Evolutionary conservation across 2,113 vertebrate species (phyloP).

Genomic region (Mormoops blainvillei): DNA sequence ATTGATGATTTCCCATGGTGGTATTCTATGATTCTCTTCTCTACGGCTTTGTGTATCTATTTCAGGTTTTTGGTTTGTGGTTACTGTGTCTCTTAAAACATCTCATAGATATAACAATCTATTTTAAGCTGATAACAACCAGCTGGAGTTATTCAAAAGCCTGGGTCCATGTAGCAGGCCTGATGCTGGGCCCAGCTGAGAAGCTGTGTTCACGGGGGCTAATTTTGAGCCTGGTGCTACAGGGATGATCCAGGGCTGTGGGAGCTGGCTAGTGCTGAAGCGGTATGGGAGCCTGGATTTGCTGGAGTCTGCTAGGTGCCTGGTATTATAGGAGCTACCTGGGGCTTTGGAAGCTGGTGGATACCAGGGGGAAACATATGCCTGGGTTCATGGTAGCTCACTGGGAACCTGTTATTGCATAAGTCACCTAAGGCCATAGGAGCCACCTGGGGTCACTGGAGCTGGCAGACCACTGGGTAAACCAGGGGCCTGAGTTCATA

Average conservation of each 20-base stretch:
- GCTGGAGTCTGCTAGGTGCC: too few relatives aligned
- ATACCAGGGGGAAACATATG: neutral
- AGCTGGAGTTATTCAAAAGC: neutral
- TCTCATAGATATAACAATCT: neutral
- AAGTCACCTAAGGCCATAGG: neutral
- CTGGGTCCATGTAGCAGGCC: rapidly evolving
- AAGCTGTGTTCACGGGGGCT: neutral
- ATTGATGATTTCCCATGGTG: neutral
- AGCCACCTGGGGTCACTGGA: neutral
- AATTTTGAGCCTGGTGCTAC: neutral
- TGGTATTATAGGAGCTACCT: neutral
- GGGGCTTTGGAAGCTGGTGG: neutral
- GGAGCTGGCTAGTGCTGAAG: neutral
- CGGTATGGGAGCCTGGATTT: neutral
- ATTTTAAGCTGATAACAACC: neutral
- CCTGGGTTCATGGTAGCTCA: too few relatives aligned
- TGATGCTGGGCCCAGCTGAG: too few relatives aligned
- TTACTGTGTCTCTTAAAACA: neutral
- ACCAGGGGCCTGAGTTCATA: rapidly evolving
- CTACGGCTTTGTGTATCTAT: neutral
- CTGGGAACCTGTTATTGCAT: neutral
- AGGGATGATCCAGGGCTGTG: neutral
- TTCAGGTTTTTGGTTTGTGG: neutral
- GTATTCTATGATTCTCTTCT: neutral
- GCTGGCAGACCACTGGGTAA: too few relatives aligned